Conservation (phyloP, 2,113 vertebrate genomes). For the Panthera leo region DNA sequence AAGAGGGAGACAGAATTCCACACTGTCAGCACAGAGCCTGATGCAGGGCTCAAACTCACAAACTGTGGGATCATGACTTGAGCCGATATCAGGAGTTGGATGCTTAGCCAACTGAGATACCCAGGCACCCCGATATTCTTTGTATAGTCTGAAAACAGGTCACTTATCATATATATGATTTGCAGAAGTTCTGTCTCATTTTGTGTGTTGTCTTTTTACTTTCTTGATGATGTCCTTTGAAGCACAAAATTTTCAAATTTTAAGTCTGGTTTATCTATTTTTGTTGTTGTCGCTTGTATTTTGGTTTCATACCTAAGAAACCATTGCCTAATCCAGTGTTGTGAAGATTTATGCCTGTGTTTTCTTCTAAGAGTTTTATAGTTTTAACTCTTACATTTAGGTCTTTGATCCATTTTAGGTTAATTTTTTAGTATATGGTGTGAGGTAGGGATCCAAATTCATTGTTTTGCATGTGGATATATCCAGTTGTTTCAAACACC, state of each 20-base stretch:
- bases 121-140: not conserved
- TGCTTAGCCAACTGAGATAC: too few relatives aligned
- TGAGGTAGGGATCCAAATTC: not conserved
- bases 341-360: not conserved
- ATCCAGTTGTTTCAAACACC: not conserved
- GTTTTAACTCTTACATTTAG: conserved; percentile 7
- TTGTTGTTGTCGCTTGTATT: not conserved
- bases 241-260: not conserved
- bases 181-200: not conserved
- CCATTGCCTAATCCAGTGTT: not conserved
- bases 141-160: not conserved
- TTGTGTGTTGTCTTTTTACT: not conserved
- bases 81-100: too few relatives aligned
- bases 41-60: too few relatives aligned
- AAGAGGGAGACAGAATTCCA: too few relatives aligned
- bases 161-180: not conserved
- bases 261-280: not conserved
- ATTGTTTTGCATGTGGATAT: not conserved
- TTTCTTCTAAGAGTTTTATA: conserved; percentile 2
- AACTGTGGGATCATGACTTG: too few relatives aligned
- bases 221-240: conserved; percentile 1
- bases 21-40: too few relatives aligned
- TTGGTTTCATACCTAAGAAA: not conserved
- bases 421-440: not conserved
- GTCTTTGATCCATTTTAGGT: not conserved